A percentile compares a stretch with the other conserved stretches of the same genome.
Conservation (phyloP, 2,797 vertebrate genomes). For the Sebastes jordani region DNA sequence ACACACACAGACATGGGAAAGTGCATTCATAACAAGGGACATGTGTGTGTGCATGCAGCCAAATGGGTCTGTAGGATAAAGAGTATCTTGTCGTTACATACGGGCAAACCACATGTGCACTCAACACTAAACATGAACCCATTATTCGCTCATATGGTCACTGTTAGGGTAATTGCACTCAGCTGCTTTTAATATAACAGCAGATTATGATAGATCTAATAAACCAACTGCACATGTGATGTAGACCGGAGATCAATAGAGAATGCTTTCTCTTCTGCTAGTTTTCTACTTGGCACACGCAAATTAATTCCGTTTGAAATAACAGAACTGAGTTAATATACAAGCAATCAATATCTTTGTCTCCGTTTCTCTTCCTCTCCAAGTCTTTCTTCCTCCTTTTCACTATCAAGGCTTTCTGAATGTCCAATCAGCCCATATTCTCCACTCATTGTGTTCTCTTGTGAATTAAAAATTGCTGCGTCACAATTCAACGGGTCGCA, state of each 20-base stretch:
- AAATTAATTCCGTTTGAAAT: constrained; percentile 21
- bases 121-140: background rate
- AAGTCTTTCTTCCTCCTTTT: background rate
- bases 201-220: constrained; percentile 47
- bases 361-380: background rate
- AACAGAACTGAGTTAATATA: constrained; percentile 26
- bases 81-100: background rate
- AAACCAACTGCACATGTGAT: constrained; percentile 33
- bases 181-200: constrained; percentile 45
- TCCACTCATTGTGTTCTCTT: background rate
- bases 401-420: constrained; percentile 14
- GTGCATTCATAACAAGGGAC: background rate
- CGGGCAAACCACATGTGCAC: background rate
- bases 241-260: constrained; percentile 56
- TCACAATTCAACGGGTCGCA: constrained; percentile 6
- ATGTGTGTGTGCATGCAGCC: background rate
- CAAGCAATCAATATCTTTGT: constrained; percentile 19
- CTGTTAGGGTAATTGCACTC: constrained; percentile 23
- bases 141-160: background rate
- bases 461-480: constrained; percentile 13
- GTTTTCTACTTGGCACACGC: constrained; percentile 1
- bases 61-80: background rate
- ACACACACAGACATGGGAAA: background rate
- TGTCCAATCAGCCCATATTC: constrained; percentile 3
- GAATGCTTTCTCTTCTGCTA: constrained; percentile 17